Evolutionary conservation across 2,888 invertebrate genomes (phyloP), one percentile per base, ranked within the genome.

Genomic region (Scaptomyza caliginosa): DNA sequence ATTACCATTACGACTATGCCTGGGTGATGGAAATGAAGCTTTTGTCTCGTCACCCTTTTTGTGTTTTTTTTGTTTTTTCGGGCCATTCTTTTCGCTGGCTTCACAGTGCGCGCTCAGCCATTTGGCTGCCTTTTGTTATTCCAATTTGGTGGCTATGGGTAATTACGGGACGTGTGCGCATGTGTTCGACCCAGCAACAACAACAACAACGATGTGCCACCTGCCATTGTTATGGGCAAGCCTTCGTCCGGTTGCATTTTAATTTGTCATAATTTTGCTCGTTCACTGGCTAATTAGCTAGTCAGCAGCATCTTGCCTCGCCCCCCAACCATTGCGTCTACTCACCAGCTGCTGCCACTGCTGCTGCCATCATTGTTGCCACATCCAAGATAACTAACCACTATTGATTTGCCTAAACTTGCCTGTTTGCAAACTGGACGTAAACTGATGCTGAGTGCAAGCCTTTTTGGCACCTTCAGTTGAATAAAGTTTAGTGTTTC

Each of bases 41-140:
- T 86, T 80, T 80, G 85, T 87, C 82, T 74, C 85, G 65, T 84
- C 79, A 86, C 79, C 74, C 87, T 76, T 76, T 78, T 76, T 58
- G 43, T 42, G 36, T 24, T n/a, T 34, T 26, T 26, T 38, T 26
- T 30, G 36, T 83, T 74, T 74, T 77, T 76, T 64, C 36, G 58
- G 60, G 26, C 56, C 58, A 46, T 42, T 39, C 21, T 30, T 46
- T 45, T 36, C 30, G 8, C 19, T 10, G 32, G 34, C 39, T 26
- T 34, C 26, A 23, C 51, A 32, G 49, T 16, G 32, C 43, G 16
- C 43, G n/a, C 39, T 24, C 26, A 45, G 54, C 62, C 78, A 81
- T 84, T 80, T 80, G 79, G 80, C 49, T 50, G 81, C 70, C 82
- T 77, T 80, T 84, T 86, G 84, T 80, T 86, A 80, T 63, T 71